Conservation (phyloP, 2,888 invertebrate species). For the Aphodius sticticus region DNA sequence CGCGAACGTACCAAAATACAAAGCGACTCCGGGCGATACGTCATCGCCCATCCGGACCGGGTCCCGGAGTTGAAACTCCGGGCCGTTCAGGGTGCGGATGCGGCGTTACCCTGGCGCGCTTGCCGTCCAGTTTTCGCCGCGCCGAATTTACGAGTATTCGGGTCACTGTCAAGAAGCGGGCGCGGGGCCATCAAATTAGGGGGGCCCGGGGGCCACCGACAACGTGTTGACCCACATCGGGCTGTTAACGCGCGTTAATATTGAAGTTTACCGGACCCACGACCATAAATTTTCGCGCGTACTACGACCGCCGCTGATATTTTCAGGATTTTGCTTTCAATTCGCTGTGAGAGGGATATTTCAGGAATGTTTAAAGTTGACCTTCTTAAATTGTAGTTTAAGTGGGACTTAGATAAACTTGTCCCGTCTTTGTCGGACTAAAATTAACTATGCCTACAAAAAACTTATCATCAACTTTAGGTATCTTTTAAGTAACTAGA, state of each 20-base stretch:
- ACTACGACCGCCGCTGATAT: not conserved
- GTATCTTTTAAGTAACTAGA: not conserved
- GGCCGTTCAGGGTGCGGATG: constrained; percentile 43
- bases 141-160: constrained; percentile 25
- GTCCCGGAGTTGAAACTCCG: constrained; percentile 49
- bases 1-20: constrained; percentile 46
- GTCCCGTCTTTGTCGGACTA: not conserved
- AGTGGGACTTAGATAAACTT: not conserved
- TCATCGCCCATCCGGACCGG: constrained; percentile 57
- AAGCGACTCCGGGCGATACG: constrained; percentile 53
- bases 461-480: not conserved
- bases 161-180: constrained; percentile 34
- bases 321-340: not conserved
- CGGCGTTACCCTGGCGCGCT: constrained; percentile 35
- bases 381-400: not conserved
- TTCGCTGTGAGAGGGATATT: not conserved
- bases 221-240: not conserved
- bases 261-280: not conserved
- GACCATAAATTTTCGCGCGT: not conserved
- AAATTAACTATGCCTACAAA: not conserved
- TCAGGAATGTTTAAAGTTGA: not conserved
- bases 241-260: constrained; percentile 4
- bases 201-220: constrained; percentile 16
- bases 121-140: constrained; percentile 25
- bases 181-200: constrained; percentile 38